Percentiles rank a stretch among this genome's conserved stretches.
These are phyloP conservation scores for Rosalia funebris DNA, from an alignment of 2,888 invertebrate genomes.

Conservation along the genomic window DNA sequence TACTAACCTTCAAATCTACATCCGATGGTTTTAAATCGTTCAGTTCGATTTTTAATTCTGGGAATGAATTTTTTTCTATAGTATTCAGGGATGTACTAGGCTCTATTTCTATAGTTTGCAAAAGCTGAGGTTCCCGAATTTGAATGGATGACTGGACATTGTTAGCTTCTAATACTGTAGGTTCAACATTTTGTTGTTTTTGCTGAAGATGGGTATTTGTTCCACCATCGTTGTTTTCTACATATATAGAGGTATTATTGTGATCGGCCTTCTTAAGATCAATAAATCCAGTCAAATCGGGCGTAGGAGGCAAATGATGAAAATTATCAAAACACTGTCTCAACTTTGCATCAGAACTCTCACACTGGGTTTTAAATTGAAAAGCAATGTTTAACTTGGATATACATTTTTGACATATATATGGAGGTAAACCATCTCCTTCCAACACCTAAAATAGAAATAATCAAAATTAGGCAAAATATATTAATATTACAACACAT, in stretches of 20 bases:
- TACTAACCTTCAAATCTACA: slow-evolving; percentile 25
- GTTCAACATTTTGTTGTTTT: slow-evolving; percentile 20
- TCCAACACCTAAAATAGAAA: slow-evolving; percentile 57
- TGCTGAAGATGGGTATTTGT: slow-evolving; percentile 24
- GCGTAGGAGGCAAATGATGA: slow-evolving; percentile 51
- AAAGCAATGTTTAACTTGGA: slow-evolving; percentile 61
- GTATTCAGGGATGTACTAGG: slow-evolving; percentile 43
- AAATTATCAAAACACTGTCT: slow-evolving; percentile 59
- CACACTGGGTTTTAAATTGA: slow-evolving; percentile 63
- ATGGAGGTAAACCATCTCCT: slow-evolving; percentile 61
- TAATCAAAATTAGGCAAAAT: not conserved
- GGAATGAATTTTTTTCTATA: slow-evolving; percentile 48
- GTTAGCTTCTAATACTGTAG: slow-evolving; percentile 23
- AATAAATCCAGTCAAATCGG: slow-evolving; percentile 56
- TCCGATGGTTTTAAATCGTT: slow-evolving; percentile 48
- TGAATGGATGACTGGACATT: slow-evolving; percentile 18
- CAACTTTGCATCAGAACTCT: slow-evolving; percentile 61
- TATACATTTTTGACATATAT: slow-evolving; percentile 63
- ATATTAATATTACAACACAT: too few species aligned
- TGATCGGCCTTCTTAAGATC: slow-evolving; percentile 54
- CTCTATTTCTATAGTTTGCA: slow-evolving; percentile 51
- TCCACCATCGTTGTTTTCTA: slow-evolving; percentile 34
- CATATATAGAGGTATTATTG: slow-evolving; percentile 30
- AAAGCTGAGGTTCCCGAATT: slow-evolving; percentile 31
- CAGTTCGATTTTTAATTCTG: slow-evolving; percentile 54